These are phyloP conservation scores for Shargacucullia verbasci DNA, from an alignment of 2,888 invertebrate species.

Conservation along the genomic window DNA sequence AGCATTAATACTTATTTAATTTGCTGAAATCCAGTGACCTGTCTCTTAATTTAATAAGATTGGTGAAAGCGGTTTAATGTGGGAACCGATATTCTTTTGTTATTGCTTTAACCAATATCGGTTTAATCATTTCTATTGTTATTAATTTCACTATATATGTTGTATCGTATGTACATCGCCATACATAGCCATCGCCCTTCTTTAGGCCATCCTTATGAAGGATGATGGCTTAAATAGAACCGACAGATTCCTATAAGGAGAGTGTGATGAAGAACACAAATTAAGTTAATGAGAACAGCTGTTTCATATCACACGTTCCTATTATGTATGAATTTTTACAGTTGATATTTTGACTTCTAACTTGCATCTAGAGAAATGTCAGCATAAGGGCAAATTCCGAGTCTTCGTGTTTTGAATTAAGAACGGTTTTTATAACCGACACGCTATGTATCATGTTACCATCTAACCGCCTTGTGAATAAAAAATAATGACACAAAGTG, in stretches of 20 bases:
- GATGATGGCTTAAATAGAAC: no score
- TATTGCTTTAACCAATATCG: no score
- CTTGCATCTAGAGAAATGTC: slow-evolving; percentile 45
- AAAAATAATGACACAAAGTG: no score
- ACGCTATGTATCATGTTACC: no score
- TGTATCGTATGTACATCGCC: no score
- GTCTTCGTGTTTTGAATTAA: slow-evolving; percentile 20
- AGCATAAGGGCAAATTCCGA: slow-evolving; percentile 45
- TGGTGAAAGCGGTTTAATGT: slow-evolving; percentile 13
- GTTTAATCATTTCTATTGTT: no score
- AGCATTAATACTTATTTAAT: slow-evolving; percentile 53
- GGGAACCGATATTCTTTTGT: slow-evolving; percentile 15
- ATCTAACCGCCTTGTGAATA: no score
- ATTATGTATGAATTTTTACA: slow-evolving; percentile 34
- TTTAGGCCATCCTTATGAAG: no score
- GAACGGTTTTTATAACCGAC: slow-evolving; percentile 17
- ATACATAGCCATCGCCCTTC: no score
- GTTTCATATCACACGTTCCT: slow-evolving; percentile 27
- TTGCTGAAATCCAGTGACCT: slow-evolving; percentile 57
- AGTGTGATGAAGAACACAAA: slow-evolving; percentile 15
- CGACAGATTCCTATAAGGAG: neutral
- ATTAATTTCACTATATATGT: no score
- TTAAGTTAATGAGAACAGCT: slow-evolving; percentile 38
- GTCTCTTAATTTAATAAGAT: slow-evolving; percentile 47
- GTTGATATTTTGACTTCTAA: slow-evolving; percentile 42